Evolutionary conservation across 2,797 vertebrate genomes (phyloP), one percentile per base, ranked within the genome.

Genomic region (Notolepis coatsorum): DNA sequence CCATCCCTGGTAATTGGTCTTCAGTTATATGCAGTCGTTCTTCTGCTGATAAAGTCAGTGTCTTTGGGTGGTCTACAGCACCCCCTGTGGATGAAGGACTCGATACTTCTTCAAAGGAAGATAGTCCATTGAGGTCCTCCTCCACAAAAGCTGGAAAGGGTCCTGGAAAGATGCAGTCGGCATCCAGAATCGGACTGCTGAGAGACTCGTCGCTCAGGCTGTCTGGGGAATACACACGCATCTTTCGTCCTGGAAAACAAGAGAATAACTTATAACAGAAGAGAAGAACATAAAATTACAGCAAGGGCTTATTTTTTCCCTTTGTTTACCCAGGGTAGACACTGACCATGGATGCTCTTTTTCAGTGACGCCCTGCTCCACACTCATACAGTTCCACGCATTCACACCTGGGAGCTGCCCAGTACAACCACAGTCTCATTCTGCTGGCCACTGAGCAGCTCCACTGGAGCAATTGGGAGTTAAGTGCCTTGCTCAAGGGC

Each of bases 181-280:
- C 82, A 3, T 93, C 93, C 3, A 91, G 71, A 35, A 91, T 70
- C 0, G 91, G 88, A 56, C 91, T 93, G 72, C 82, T 81, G 7
- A 89, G 68, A 35, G 86, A 89, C 37, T 93, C 94, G 56, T 95
- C 92, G 1, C 86, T 91, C 24, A 69, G 84, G 75, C 75, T 86
- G 41, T 95, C 93, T 3, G 93, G 84, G 21, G 94, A 93, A 62
- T 97, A 97, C 55, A 97, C 93, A 50, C 92, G 91, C 88, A 96
- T 93, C 84, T 96, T 97, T 71, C 95, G 90, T 77, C 96, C 96
- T 97, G 80, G 5, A 15, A 60, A 8, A 59, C 5, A 12, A 55
- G 9, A 48, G 60, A n/a, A n/a, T n/a, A n/a, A n/a, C n/a, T n/a
- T n/a, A n/a, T n/a, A n/a, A n/a, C n/a, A n/a, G n/a, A n/a, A n/a